Percentiles rank a stretch among this genome's conserved stretches.
Evolutionary conservation across 2,888 invertebrate species (phyloP).

Genomic region (Muschampia plurimacula): DNA sequence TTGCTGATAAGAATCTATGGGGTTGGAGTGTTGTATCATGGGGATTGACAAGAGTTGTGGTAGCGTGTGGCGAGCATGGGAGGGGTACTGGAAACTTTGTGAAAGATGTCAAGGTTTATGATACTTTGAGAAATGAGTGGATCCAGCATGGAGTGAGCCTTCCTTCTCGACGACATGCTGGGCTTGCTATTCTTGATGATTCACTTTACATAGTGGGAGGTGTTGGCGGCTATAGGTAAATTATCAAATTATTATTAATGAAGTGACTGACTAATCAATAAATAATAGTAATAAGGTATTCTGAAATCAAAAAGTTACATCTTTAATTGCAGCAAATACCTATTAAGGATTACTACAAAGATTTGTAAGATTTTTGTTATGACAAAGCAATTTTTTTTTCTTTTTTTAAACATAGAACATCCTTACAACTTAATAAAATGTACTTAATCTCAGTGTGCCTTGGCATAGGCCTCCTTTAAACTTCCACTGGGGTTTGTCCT

Average conservation of each 20-base stretch:
- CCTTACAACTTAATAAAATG: no score
- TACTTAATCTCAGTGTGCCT: no score
- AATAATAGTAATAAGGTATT: no score
- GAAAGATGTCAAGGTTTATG: slow-evolving; percentile 71
- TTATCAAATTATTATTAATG: slow-evolving; percentile 41
- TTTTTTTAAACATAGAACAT: no score
- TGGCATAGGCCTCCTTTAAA: no score
- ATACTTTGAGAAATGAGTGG: slow-evolving; percentile 68
- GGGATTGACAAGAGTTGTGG: slow-evolving; percentile 66
- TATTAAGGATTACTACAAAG: no score
- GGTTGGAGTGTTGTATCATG: slow-evolving; percentile 74
- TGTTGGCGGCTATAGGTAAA: slow-evolving; percentile 77
- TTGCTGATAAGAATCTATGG: slow-evolving; percentile 71
- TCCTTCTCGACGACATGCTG: slow-evolving; percentile 68
- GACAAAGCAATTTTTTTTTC: no score
- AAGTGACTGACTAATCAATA: neutral
- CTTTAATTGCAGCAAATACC: no score
- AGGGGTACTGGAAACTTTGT: slow-evolving; percentile 69
- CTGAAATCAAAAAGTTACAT: no score
- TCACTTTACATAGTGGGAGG: slow-evolving; percentile 71
- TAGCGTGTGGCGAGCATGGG: slow-evolving; percentile 73
- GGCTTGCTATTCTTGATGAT: slow-evolving; percentile 63
- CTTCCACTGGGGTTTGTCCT: no score
- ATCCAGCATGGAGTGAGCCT: slow-evolving; percentile 64
- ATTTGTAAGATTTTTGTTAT: no score